Conservation (phyloP, 2,888 invertebrate species). For the Camptogramma bilineatum region DNA sequence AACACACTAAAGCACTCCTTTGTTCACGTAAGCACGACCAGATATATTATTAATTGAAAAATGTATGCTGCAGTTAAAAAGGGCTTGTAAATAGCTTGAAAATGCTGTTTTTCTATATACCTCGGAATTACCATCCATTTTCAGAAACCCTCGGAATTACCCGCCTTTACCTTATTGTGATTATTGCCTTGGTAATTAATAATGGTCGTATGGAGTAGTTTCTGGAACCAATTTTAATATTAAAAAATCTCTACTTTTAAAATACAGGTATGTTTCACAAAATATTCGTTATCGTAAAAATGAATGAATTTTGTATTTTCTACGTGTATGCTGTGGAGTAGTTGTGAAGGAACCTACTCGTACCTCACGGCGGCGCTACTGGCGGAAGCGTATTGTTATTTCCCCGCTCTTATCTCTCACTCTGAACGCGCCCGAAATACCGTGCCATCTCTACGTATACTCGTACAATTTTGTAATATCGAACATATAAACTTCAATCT, state of each 20-base stretch:
- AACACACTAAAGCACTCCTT: too few species aligned
- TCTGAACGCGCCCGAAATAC: constrained; percentile 47
- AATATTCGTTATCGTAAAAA: background rate
- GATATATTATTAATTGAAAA: too few species aligned
- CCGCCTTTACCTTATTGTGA: too few species aligned
- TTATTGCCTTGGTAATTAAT: too few species aligned
- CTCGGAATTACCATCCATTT: too few species aligned
- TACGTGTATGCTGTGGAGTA: constrained; percentile 1
- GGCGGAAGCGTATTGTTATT: constrained; percentile 69
- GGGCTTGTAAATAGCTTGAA: too few species aligned
- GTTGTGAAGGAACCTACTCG: constrained; percentile 11
- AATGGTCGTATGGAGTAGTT: background rate
- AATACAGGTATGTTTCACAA: too few species aligned
- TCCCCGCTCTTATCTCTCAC: constrained; percentile 50
- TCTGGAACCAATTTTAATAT: background rate
- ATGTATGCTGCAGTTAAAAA: too few species aligned
- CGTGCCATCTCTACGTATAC: constrained; percentile 31
- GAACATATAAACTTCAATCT: constrained; percentile 26
- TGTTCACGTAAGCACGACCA: too few species aligned
- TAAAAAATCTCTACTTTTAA: background rate
- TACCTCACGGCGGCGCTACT: constrained; percentile 54
- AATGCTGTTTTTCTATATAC: too few species aligned
- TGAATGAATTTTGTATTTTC: constrained; percentile 13
- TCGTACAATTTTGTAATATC: constrained; percentile 35
- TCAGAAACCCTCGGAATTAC: too few species aligned